Conservation (phyloP, 30 jellyfish, hydroid and myxozoan species). For the Turritopsis dohrnii region DNA sequence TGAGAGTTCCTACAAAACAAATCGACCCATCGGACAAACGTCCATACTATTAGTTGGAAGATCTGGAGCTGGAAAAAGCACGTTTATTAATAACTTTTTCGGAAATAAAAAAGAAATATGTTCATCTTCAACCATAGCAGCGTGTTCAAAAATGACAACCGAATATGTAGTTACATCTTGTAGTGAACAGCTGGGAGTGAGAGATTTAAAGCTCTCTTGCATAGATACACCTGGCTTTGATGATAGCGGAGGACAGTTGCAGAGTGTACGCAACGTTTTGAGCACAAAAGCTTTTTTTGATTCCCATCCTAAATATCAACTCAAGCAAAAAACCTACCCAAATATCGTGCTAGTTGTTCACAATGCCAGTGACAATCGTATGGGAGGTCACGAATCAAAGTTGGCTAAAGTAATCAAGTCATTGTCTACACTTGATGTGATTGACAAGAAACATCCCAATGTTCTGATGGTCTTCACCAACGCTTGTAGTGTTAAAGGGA, state of each 20-base stretch:
- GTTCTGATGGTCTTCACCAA: background rate
- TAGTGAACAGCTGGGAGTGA: background rate
- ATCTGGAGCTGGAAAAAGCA: slow-evolving; percentile 34
- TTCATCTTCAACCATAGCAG: background rate
- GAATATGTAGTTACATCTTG: background rate
- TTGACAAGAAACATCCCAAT: slow-evolving; percentile 3
- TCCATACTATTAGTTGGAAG: slow-evolving; percentile 27
- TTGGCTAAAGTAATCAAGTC: background rate
- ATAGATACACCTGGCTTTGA: slow-evolving; percentile 1
- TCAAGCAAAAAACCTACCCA: background rate
- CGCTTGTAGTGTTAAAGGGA: background rate
- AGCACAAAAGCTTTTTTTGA: background rate
- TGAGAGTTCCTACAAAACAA: background rate
- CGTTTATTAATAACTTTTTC: background rate
- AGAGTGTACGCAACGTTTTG: background rate
- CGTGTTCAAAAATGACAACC: background rate
- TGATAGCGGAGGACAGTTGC: background rate
- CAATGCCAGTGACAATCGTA: background rate
- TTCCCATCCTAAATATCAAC: background rate
- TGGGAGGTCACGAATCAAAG: slow-evolving; percentile 13
- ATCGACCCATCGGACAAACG: background rate
- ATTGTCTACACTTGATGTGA: background rate
- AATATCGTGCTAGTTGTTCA: background rate
- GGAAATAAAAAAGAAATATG: background rate
- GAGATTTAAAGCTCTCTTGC: background rate